Conservation (phyloP, 2,113 vertebrate species). For the Grantiella picta region DNA sequence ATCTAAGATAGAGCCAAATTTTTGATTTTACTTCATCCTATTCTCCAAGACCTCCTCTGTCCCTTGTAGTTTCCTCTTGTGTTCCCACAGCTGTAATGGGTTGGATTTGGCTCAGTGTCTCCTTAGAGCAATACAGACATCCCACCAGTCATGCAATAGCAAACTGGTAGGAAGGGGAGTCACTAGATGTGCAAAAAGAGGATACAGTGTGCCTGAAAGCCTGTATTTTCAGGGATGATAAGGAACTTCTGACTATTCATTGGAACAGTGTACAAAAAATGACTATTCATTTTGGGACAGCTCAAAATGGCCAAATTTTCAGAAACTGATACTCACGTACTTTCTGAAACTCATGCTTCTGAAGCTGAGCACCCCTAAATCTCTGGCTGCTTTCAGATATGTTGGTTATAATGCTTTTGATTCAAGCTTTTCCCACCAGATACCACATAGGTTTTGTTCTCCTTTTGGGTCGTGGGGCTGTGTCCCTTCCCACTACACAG, state of each 20-base stretch:
- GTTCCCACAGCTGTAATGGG: background rate
- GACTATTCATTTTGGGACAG: background rate
- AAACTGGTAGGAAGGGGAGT: background rate
- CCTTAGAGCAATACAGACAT: background rate
- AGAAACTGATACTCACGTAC: background rate
- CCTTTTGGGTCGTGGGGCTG: background rate
- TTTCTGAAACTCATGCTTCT: background rate
- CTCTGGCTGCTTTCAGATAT: background rate
- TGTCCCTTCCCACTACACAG: background rate
- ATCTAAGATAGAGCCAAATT: background rate
- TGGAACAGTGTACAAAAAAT: background rate
- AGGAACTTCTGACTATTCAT: background rate
- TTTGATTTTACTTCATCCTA: background rate
- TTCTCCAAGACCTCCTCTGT: background rate
- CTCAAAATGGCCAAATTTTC: background rate
- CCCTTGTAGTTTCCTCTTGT: background rate
- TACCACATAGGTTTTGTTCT: background rate
- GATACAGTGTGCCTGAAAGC: background rate
- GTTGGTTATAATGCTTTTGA: background rate
- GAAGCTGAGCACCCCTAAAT: background rate
- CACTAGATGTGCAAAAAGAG: background rate
- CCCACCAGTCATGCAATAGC: background rate
- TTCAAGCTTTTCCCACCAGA: background rate
- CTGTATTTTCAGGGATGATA: background rate
- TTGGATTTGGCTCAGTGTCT: background rate